phyloP scores from a whole-genome alignment of 2,888 invertebrate species.

The Acanthopleura granulata region DNA sequence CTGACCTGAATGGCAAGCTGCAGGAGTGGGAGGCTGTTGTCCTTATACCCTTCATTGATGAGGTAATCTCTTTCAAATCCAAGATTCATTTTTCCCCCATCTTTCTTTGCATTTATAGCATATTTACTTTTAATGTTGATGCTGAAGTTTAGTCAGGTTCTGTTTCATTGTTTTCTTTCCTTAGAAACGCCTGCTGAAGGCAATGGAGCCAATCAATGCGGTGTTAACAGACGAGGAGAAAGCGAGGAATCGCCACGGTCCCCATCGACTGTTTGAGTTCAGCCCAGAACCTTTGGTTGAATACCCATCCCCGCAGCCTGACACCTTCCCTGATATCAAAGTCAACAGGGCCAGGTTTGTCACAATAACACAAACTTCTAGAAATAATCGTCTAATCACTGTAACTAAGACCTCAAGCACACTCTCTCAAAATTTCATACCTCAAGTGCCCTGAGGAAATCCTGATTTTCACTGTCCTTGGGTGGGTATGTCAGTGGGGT shows the following conservation, averaged over 20 bases:
- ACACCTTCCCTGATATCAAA: conserved; percentile 62
- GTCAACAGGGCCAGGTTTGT: conserved; percentile 68
- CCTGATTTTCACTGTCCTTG: too few species aligned
- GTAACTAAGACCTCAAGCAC: too few species aligned
- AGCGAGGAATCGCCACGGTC: conserved; percentile 85
- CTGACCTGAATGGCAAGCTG: conserved; percentile 98
- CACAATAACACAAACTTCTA: background rate
- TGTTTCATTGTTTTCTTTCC: conserved; percentile 17
- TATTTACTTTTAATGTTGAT: too few species aligned
- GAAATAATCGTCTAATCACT: too few species aligned
- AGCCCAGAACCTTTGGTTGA: conserved; percentile 72
- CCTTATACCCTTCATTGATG: conserved; percentile 96
- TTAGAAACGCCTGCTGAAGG: conserved; percentile 80
- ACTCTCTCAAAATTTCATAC: too few species aligned
- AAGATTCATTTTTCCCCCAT: too few species aligned
- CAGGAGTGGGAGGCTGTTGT: conserved; percentile 99
- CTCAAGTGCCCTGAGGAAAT: too few species aligned
- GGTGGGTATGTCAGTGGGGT: too few species aligned
- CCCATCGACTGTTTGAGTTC: conserved; percentile 86
- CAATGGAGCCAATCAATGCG: conserved; percentile 83
- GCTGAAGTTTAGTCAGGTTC: too few species aligned
- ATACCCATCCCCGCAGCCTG: conserved; percentile 59
- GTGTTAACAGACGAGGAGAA: conserved; percentile 85
- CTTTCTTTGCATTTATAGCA: too few species aligned
- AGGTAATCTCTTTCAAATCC: conserved; percentile 69